Base-by-base conservation (phyloP, 2,113 vertebrate genomes). In the Macrotus californicus region DNA sequence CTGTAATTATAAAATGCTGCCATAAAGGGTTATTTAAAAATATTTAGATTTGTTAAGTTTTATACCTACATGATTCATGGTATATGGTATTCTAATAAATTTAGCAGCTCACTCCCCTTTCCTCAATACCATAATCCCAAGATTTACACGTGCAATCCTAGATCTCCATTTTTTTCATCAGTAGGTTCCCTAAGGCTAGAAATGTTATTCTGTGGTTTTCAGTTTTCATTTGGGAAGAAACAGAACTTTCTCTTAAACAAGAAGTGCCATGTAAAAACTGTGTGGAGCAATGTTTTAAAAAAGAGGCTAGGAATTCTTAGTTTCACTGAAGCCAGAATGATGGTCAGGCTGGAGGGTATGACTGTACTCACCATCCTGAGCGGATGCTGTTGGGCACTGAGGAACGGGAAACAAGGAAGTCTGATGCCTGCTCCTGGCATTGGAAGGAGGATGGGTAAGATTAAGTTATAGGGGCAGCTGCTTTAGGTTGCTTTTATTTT, bases 1-100 rank as follows among this genome's bases (percentile, higher is more conserved):
- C n/a, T 97, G 86, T 97, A 98, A 95, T 98, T 97, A 97, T 36
- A 97, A 98, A 98, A 98, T 98, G 96, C 96, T 98, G 96, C 96
- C 98, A 96, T 89, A 85, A 98, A 98, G 96, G 82, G 87, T 98
- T 97, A 97, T 76, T 97, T 98, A 94, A 98, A 98, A 98, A 97
- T 98, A 98, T 97, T 95, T 96, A 85, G 76, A 34, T 98, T 97
- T 88, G 50, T 97, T 98, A 98, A 97, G 50, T 96, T 96, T 97
- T 91, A 92, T 96, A 56, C 31, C 85, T 95, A 76, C 22, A 31
- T 75, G 34, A 93, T 93, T 90, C 56, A 59, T 90, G 67, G 66
- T 82, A 93, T 67, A 66, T 79, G n/a, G 64, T 75, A 66, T 80
- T 95, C 59, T 93, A 59, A 59, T 73, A 41, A 91, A 83, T 88